A percentile compares a stretch with the other conserved stretches of the same genome.
phyloP scores from a whole-genome alignment of 2,888 invertebrate genomes.

The Tenthredo mesomela region DNA sequence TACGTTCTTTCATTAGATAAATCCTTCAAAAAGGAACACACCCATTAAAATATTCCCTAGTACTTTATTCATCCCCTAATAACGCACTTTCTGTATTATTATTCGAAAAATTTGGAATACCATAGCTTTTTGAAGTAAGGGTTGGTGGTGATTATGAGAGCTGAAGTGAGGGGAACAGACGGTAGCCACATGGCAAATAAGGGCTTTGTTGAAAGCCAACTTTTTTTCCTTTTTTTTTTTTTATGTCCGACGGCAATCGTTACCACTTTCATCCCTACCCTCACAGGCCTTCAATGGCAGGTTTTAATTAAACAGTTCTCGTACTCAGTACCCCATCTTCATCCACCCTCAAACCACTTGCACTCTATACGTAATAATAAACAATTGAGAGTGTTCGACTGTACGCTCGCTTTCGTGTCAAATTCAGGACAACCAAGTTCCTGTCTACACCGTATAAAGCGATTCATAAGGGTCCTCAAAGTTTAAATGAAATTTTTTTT shows the following conservation, averaged over 20 bases:
- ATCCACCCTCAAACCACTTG: slow-evolving; percentile 1
- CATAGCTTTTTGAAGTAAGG: not conserved
- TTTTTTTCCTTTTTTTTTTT: not conserved
- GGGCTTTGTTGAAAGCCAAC: slow-evolving; percentile 7
- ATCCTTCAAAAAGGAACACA: not conserved
- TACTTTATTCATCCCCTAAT: not conserved
- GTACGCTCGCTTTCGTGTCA: slow-evolving; percentile 26
- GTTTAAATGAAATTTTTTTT: not conserved
- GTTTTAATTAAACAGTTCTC: slow-evolving; percentile 35
- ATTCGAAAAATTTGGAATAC: not conserved
- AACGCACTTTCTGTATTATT: not conserved
- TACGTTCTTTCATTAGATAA: not conserved
- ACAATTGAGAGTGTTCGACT: slow-evolving; percentile 9
- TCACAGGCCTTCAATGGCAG: not conserved
- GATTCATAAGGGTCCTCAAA: not conserved
- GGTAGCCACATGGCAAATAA: slow-evolving; percentile 28
- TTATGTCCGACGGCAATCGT: slow-evolving; percentile 7
- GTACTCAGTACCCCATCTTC: slow-evolving; percentile 19
- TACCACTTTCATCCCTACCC: slow-evolving; percentile 22
- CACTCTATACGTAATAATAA: slow-evolving; percentile 4
- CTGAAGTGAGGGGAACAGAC: not conserved
- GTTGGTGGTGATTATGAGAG: not conserved
- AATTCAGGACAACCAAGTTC: slow-evolving; percentile 1
- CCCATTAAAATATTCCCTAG: not conserved
- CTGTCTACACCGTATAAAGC: not conserved